Evolutionary conservation across 2,797 vertebrate genomes (phyloP).

Genomic region (Philypnodon macrostomus): DNA sequence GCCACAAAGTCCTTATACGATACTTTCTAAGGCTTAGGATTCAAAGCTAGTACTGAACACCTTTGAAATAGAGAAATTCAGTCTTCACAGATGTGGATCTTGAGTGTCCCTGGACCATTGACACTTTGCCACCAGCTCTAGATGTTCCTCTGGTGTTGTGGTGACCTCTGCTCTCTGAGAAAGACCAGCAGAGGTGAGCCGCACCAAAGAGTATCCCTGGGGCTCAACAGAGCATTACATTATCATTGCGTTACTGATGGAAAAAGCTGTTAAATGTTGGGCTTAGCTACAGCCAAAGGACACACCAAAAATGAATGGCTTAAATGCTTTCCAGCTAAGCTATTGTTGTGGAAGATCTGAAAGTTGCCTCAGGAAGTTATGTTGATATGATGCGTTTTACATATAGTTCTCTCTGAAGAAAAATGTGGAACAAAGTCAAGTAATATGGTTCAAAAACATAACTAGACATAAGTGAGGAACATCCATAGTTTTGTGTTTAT

Average conservation of each 20-base stretch:
- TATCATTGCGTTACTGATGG: slow-evolving; percentile 20
- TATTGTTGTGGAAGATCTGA: slow-evolving; percentile 5
- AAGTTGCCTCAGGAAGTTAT: too few relatives aligned
- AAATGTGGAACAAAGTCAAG: too few relatives aligned
- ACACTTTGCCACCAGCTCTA: slow-evolving; percentile 21
- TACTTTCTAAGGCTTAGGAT: neutral
- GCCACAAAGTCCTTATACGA: slow-evolving; percentile 53
- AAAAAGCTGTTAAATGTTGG: neutral
- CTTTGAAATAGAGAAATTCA: slow-evolving; percentile 31
- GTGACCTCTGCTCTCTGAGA: slow-evolving; percentile 35
- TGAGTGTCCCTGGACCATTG: slow-evolving; percentile 36
- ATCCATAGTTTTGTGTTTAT: too few relatives aligned
- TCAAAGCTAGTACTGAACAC: slow-evolving; percentile 11
- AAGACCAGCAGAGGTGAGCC: slow-evolving; percentile 5
- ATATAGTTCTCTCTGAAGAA: too few relatives aligned
- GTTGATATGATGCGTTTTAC: too few relatives aligned
- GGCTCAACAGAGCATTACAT: slow-evolving; percentile 49
- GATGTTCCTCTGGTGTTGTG: slow-evolving; percentile 13
- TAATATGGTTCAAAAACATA: too few relatives aligned
- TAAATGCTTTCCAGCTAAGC: slow-evolving; percentile 8
- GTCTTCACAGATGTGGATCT: slow-evolving; percentile 10
- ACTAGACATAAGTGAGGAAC: too few relatives aligned
- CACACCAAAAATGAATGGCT: too few relatives aligned
- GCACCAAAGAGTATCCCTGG: slow-evolving; percentile 32
- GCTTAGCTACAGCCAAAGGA: slow-evolving; percentile 1